Evolutionary conservation across 2,113 vertebrate species (phyloP).

Genomic region (Corvus hawaiiensis): DNA sequence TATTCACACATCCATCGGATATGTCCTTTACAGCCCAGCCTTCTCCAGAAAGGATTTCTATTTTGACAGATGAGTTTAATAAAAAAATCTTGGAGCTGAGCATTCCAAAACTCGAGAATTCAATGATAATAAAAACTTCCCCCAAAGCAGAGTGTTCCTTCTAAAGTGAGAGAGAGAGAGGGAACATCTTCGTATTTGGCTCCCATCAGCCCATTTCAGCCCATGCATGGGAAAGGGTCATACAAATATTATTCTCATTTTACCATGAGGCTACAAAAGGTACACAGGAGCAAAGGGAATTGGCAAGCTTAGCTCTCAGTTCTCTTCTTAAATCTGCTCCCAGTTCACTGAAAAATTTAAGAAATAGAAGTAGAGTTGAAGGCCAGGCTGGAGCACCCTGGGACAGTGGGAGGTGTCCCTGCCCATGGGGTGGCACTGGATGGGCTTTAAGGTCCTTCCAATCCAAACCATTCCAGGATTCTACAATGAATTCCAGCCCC

Average conservation of each 20-base stretch:
- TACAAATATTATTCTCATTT: background rate
- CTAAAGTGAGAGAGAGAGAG: background rate
- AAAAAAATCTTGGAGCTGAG: background rate
- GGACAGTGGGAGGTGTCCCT: background rate
- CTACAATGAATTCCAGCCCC: background rate
- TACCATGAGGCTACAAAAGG: background rate
- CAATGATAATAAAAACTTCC: background rate
- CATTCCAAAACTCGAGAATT: background rate
- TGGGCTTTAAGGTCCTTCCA: background rate
- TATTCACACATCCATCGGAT: background rate
- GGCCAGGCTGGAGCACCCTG: background rate
- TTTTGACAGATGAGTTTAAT: slow-evolving; percentile 61
- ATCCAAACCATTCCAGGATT: background rate
- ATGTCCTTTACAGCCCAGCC: background rate
- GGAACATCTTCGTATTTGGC: background rate
- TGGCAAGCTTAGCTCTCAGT: background rate
- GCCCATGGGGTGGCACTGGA: background rate
- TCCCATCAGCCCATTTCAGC: background rate
- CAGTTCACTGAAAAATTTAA: background rate
- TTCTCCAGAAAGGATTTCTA: background rate
- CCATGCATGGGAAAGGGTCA: background rate
- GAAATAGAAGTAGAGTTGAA: background rate
- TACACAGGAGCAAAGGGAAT: background rate
- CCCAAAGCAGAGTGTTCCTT: background rate
- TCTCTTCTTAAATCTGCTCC: background rate